Evolutionary conservation across 2,888 invertebrate species (phyloP).

Genomic region (Seira musarum): DNA sequence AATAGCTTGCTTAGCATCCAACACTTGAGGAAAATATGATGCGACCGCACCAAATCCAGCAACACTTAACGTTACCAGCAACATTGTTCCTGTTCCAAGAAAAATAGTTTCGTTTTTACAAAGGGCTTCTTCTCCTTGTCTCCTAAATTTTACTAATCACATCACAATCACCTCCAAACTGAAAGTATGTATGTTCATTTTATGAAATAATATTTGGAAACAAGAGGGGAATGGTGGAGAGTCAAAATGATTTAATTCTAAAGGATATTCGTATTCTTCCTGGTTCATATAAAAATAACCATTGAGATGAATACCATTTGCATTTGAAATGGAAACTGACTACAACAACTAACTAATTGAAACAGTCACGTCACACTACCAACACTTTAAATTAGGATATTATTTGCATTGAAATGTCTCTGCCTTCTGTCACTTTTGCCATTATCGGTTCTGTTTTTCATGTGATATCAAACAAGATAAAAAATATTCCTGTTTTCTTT

Average conservation of each 20-base stretch:
- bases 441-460: background rate
- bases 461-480: no score
- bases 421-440: slow-evolving; percentile 6
- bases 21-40: slow-evolving; percentile 91
- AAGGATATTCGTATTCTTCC: slow-evolving; percentile 11
- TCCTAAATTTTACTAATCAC: background rate
- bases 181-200: background rate
- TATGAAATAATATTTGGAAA: background rate
- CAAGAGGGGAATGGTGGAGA: no score
- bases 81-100: slow-evolving; percentile 81
- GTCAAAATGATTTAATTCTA: no score
- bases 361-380: background rate
- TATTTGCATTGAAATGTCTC: background rate
- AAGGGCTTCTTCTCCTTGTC: slow-evolving; percentile 18
- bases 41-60: slow-evolving; percentile 91
- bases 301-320: background rate
- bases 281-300: slow-evolving; percentile 26
- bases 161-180: no score
- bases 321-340: background rate
- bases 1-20: slow-evolving; percentile 91
- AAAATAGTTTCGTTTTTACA: slow-evolving; percentile 23
- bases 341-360: no score
- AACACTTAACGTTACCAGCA: slow-evolving; percentile 91
- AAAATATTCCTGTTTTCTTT: background rate
- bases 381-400: background rate